These are phyloP conservation scores for Parazoanthus atlanticus DNA, from an alignment of 92 coral and sea anemone species.

Conservation along the genomic window DNA sequence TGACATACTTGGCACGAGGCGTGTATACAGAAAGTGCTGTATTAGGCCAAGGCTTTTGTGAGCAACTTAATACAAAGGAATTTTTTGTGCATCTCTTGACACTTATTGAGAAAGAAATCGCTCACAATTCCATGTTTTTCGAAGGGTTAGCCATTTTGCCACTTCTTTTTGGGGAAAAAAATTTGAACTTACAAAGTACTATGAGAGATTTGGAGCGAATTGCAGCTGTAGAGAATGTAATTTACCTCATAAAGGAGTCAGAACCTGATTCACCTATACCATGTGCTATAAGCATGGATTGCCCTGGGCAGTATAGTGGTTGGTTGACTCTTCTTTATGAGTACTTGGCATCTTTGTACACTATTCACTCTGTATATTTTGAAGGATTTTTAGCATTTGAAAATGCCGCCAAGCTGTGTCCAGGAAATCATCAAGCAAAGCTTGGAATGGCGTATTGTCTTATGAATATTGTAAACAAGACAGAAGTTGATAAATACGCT, in stretches of 20 bases:
- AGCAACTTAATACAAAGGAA: not conserved
- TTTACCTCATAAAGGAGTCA: constrained; percentile 53
- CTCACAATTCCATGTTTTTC: constrained; percentile 48
- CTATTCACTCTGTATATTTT: constrained; percentile 14
- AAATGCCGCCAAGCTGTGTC: constrained; percentile 58
- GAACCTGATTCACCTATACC: constrained; percentile 55
- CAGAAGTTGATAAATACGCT: not conserved
- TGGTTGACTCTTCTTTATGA: constrained; percentile 71
- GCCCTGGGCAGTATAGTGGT: constrained; percentile 64
- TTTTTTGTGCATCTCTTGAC: not conserved
- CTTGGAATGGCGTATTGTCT: constrained; percentile 60
- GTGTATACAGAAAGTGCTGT: constrained; percentile 64
- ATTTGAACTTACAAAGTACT: not conserved
- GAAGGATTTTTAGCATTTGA: constrained; percentile 71
- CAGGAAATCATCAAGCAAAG: constrained; percentile 62
- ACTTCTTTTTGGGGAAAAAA: not conserved
- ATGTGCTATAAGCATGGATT: constrained; percentile 40
- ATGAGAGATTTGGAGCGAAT: constrained; percentile 38
- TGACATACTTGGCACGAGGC: constrained; percentile 62
- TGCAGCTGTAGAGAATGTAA: constrained; percentile 53
- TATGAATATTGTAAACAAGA: not conserved
- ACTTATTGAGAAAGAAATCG: not conserved
- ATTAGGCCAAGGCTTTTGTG: not conserved
- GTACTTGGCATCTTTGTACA: constrained; percentile 48
- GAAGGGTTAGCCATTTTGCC: constrained; percentile 64